Base-by-base conservation (phyloP, 2,888 invertebrate species). In the Schrankia costaestrigalis region DNA sequence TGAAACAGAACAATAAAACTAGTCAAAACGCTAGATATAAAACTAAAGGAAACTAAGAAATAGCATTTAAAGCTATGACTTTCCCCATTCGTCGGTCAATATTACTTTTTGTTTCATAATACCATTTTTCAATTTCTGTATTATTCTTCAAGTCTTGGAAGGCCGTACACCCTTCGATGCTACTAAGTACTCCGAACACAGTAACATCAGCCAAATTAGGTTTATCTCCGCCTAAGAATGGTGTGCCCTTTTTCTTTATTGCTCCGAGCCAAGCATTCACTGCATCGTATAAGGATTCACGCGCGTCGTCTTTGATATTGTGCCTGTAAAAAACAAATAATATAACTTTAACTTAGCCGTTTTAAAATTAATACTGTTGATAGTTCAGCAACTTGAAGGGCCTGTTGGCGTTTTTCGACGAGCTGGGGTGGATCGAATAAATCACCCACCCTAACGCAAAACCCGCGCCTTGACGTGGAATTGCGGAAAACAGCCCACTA, bases 131-230 rank as follows among this genome's bases (percentile, higher is more conserved):
- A 30, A 98, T 92, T 29, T 92, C 90, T 0, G 97, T 95, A 57
- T 95, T 89, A 1, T 88, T 56, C 18, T 93, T 73, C 26, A 94
- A 82, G 73, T 98, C 98, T 56, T 93, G 85, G 72, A 98, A 98
- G 0, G 98, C 96, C 22, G 89, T 76, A 64, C 97, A 97, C 0
- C 98, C 98, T 79, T 98, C 97, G 69, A 98, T 97, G 67, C 97
- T 97, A 71, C 92, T 94, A 3, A 98, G 86, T 2, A 97, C 92
- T 1, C 98, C 98, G 69, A 93, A 98, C 1, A 98, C 94, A 0
- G 97, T 91, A 29, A 99, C 85, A 87, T 99, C 99, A 0, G 98
- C 95, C 4, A 99, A 87, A 74, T 98, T 95, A 0, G 99, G 99
- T 45, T 90, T 75, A 9, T 90, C 76, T 0, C 98, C 99, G 4